Evolutionary conservation across 2,888 invertebrate species (phyloP).

Genomic region (Lissocephala sabroskyi): DNA sequence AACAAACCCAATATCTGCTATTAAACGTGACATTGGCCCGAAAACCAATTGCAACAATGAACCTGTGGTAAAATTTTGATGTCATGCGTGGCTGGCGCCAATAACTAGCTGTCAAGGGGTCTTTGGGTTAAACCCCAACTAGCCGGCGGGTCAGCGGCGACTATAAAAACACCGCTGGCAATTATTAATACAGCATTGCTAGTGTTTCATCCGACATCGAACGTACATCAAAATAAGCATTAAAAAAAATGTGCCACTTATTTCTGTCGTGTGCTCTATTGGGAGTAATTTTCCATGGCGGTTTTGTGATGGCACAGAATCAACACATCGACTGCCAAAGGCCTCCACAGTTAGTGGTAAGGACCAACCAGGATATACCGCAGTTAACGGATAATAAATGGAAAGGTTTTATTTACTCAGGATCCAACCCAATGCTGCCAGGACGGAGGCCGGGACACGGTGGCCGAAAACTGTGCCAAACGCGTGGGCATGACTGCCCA

Average conservation of each 20-base stretch:
- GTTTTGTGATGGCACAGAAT: slow-evolving; percentile 15
- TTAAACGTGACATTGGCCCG: slow-evolving; percentile 55
- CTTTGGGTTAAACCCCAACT: too few species aligned
- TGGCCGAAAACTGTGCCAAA: slow-evolving; percentile 58
- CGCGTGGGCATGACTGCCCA: slow-evolving; percentile 48
- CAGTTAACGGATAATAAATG: neutral
- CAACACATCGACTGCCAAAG: slow-evolving; percentile 61
- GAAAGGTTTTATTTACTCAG: slow-evolving; percentile 28
- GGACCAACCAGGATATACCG: slow-evolving; percentile 16
- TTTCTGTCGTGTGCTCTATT: slow-evolving; percentile 18
- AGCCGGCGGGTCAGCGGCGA: slow-evolving; percentile 9
- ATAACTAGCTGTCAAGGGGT: slow-evolving; percentile 34
- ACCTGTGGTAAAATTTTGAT: slow-evolving; percentile 40
- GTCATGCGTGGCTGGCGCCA: slow-evolving; percentile 52
- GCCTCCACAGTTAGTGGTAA: slow-evolving; percentile 69
- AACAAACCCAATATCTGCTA: slow-evolving; percentile 43
- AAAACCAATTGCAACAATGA: slow-evolving; percentile 56
- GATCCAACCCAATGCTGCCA: slow-evolving; percentile 67
- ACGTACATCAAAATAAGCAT: neutral
- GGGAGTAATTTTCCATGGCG: slow-evolving; percentile 14
- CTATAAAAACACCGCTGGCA: slow-evolving; percentile 39
- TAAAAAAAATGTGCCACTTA: slow-evolving; percentile 16
- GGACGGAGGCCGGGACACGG: slow-evolving; percentile 65
- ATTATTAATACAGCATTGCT: slow-evolving; percentile 27
- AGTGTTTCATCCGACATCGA: slow-evolving; percentile 4